Evolutionary conservation across 2,888 invertebrate species (phyloP), one percentile per base, ranked within the genome.

Genomic region (Bugulina stolonifera): DNA sequence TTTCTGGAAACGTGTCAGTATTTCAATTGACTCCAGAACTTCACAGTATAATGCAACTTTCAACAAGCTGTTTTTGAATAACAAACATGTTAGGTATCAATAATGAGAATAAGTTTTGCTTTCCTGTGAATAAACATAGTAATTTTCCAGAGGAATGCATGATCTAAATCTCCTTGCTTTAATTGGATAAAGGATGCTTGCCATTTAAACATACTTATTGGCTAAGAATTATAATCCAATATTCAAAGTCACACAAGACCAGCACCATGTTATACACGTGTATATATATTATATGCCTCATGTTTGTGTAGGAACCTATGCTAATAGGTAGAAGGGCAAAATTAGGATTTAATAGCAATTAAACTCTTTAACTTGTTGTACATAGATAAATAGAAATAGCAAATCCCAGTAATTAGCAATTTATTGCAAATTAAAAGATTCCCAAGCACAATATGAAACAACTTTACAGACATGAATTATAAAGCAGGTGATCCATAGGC

Each of bases 151-250:
- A 43, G 18, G 43, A 43, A 43, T 43, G n/a, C n/a, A n/a, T n/a
- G n/a, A n/a, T n/a, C n/a, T n/a, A n/a, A n/a, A 43, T 43, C 43
- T 43, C 18, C 43, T 43, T 43, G 43, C 27, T 64, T 64, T 64
- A 64, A 64, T 64, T 25, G 64, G 64, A 64, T 64, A 25, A 64
- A 25, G n/a, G 5, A 64, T 22, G 64, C 64, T 64, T 64, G 64
- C 64, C 64, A 64, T 64, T 64, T 64, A 27, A 22, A 64, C 27
- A 27, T 64, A 43, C 43, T 43, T 5, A 43, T 43, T 43, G 32
- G 64, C 32, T 32, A 5, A 64, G 32, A 32, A 10, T 25, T 64
- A 64, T 64, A 64, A 64, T 64, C 64, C 64, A 64, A 64, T 64
- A 27, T 64, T 64, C 64, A 32, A 14, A 64, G 64, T 64, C 27